Evolutionary conservation across 2,888 invertebrate genomes (phyloP).

Genomic region (Himalopsyche tibetana): DNA sequence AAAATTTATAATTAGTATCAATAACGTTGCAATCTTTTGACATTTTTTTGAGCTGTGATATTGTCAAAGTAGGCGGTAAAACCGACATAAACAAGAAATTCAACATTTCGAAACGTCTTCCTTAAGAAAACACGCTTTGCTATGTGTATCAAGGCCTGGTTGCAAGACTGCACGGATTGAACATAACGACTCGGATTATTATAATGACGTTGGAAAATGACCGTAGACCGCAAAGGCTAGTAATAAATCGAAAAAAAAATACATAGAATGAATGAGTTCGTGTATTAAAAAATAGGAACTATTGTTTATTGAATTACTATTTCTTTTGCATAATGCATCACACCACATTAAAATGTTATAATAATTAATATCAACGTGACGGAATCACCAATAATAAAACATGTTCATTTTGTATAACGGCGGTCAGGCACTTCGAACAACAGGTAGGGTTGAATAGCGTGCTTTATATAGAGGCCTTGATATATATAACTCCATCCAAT

Average conservation of each 20-base stretch:
- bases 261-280: background rate
- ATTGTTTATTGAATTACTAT: no score
- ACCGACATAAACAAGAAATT: conserved; percentile 30
- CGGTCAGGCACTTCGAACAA: no score
- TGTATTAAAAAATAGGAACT: no score
- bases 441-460: no score
- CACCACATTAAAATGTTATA: no score
- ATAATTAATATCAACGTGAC: no score
- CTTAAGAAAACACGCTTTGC: conserved; percentile 24
- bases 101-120: conserved; percentile 31
- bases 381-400: no score
- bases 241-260: background rate
- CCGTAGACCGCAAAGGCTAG: background rate
- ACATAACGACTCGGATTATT: conserved; percentile 6
- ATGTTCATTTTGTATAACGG: no score
- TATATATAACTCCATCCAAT: no score
- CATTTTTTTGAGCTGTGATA: conserved; percentile 14
- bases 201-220: conserved; percentile 22
- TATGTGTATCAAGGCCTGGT: conserved; percentile 26
- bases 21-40: background rate
- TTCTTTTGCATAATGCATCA: no score
- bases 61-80: conserved; percentile 19
- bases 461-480: no score
- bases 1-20: background rate
- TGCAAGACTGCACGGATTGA: conserved; percentile 11